A percentile compares a stretch with the other conserved stretches of the same genome.
Conservation (phyloP, 2,797 vertebrate genomes). For the Schizopygopsis pylzovi region DNA sequence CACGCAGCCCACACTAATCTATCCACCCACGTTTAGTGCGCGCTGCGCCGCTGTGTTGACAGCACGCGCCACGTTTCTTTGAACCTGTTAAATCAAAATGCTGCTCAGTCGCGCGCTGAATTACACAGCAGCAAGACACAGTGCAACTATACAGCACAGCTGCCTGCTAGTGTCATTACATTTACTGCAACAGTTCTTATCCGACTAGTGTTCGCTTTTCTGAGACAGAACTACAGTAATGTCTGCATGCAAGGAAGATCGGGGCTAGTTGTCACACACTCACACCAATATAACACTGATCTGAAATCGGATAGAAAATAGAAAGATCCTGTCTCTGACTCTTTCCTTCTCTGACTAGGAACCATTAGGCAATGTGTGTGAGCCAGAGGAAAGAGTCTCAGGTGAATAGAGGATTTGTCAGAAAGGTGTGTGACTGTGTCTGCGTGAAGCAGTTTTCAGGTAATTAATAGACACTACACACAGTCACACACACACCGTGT, state of each 20-base stretch:
- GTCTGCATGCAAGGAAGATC: neutral
- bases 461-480: slow-evolving; percentile 49
- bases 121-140: neutral
- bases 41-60: slow-evolving; percentile 1
- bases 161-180: slow-evolving; percentile 7
- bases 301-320: neutral
- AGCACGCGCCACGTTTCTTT: neutral
- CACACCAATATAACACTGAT: neutral
- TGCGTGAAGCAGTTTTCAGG: slow-evolving; percentile 66
- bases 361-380: slow-evolving; percentile 68
- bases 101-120: neutral
- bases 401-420: slow-evolving; percentile 63
- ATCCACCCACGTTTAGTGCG: slow-evolving; percentile 12
- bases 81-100: slow-evolving; percentile 2
- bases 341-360: slow-evolving; percentile 21
- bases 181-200: neutral
- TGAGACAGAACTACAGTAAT: neutral
- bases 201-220: neutral
- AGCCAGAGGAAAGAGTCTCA: slow-evolving; percentile 52
- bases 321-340: slow-evolving; percentile 25
- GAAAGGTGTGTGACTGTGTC: slow-evolving; percentile 60
- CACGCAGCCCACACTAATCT: slow-evolving; percentile 25
- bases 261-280: neutral
- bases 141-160: neutral
- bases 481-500: slow-evolving; percentile 41